phyloP scores from a whole-genome alignment of 2,888 invertebrate genomes.

The Glaucopsyche alexis region DNA sequence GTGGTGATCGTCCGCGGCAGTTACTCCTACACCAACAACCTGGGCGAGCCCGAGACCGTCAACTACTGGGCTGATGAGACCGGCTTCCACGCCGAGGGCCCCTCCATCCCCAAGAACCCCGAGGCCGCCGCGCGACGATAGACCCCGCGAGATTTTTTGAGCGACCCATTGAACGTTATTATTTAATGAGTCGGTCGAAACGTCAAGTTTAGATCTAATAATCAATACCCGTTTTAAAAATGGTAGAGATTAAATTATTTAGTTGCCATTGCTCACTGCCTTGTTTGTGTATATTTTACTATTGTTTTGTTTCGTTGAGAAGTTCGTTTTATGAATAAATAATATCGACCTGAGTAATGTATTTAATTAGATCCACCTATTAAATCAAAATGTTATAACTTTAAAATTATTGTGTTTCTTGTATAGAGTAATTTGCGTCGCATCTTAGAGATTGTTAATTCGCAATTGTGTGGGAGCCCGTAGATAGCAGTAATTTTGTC shows the following conservation, averaged over 20 bases:
- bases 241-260: constrained; percentile 37
- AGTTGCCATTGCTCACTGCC: constrained; percentile 49
- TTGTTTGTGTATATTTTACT: constrained; percentile 54
- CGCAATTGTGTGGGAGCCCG: too few species aligned
- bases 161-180: constrained; percentile 37
- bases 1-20: constrained; percentile 80
- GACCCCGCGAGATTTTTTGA: constrained; percentile 32
- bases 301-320: constrained; percentile 51
- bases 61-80: constrained; percentile 81
- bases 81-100: constrained; percentile 82
- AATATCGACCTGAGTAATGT: constrained; percentile 36
- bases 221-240: constrained; percentile 34
- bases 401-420: too few species aligned
- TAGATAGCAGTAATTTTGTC: too few species aligned
- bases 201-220: constrained; percentile 16
- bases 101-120: constrained; percentile 76
- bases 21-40: constrained; percentile 76
- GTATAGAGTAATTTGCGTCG: too few species aligned
- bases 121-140: constrained; percentile 44
- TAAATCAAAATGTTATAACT: neutral
- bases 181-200: constrained; percentile 30
- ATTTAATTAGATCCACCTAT: neutral
- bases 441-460: too few species aligned
- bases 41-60: constrained; percentile 75
- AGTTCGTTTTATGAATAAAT: constrained; percentile 45